Evolutionary conservation across 2,113 vertebrate species (phyloP), one percentile per base, ranked within the genome.

Genomic region (Orycteropus afer): DNA sequence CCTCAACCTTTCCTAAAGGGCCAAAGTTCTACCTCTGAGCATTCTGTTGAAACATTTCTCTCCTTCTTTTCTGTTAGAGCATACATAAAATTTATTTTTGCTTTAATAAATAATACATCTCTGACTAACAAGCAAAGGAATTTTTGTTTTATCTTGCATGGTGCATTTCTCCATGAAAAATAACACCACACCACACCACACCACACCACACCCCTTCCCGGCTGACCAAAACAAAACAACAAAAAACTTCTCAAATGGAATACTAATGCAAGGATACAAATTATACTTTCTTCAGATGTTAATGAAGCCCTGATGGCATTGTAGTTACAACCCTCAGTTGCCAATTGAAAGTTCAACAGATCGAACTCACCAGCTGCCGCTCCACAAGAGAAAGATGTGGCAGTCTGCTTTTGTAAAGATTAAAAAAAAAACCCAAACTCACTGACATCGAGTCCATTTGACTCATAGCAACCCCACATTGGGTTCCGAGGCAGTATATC

Each of bases 41-140:
- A 77, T 71, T 83, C 83, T 71, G 82, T 86, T 53, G 77, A 14
- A n/a, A 37, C 32, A 7, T 59, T 86, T 63, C 7, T 69, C 73
- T 53, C 51, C 18, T 1, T 17, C 42, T 42, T 47, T 49, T 22
- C 73, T 73, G 61, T 34, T 69, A 86, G 17, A 84, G 55, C 40
- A 29, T 18, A 20, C 2, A 71, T 2, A 77, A 86, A 63, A 86
- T 61, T 32, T 89, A 71, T 83, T 78, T 93, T 80, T 69, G 59
- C 86, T 91, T 87, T 79, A 37, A 73, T 59, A 90, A 94, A 63
- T 93, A 81, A 89, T n/a, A 65, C 82, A 92, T 57, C 81, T 92
- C 67, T 79, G 73, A 93, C 77, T 81, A 77, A 83, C 18, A 10
- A 7, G 51, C 71, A 89, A 90, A 83, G 74, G 55, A 53, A 45